Evolutionary conservation across 2,888 invertebrate species (phyloP).

Genomic region (Ennomos fuscantarius): DNA sequence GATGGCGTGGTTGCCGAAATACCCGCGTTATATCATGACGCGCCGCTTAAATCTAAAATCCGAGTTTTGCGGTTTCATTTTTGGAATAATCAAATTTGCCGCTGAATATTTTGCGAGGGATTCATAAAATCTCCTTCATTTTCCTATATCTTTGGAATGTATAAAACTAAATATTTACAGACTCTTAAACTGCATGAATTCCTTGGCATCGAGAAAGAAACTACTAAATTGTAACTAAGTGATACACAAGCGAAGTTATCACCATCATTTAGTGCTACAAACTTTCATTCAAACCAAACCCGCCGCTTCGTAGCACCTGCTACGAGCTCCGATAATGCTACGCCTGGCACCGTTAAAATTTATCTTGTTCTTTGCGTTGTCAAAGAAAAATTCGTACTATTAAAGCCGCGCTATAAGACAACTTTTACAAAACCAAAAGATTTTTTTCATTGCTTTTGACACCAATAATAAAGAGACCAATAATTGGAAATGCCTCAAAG

Average conservation of each 20-base stretch:
- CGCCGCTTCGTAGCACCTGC: conserved; percentile 56
- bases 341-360: conserved; percentile 42
- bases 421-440: not conserved
- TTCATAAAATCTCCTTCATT: not conserved
- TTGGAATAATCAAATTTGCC: conserved; percentile 12
- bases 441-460: conserved; percentile 7
- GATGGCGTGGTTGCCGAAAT: conserved; percentile 20
- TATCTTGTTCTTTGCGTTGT: conserved; percentile 20
- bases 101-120: conserved; percentile 4
- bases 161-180: not conserved
- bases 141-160: not conserved
- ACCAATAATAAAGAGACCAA: conserved; percentile 7
- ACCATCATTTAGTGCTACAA: conserved; percentile 37
- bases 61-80: conserved; percentile 14
- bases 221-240: not conserved
- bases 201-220: conserved; percentile 24
- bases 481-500: conserved; percentile 15
- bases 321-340: conserved; percentile 43
- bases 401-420: no score
- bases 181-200: conserved; percentile 4
- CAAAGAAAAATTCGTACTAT: no score
- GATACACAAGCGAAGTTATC: conserved; percentile 1
- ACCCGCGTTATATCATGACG: conserved; percentile 18
- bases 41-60: conserved; percentile 7
- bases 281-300: conserved; percentile 56